Base-by-base conservation (phyloP, 2,113 vertebrate species). In the Corydoras sp. region DNA sequence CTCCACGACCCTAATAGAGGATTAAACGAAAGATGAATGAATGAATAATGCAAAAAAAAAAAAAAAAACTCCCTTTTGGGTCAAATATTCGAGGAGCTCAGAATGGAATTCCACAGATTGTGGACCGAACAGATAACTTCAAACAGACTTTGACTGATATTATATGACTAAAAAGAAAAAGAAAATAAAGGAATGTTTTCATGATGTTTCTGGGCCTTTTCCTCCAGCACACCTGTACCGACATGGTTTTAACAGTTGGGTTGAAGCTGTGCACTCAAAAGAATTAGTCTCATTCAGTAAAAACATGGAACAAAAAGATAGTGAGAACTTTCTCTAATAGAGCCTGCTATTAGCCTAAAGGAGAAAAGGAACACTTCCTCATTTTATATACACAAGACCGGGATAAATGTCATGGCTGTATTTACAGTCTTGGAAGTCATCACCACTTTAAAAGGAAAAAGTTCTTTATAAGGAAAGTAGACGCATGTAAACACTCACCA, bases 361-460 rank as follows among this genome's bases (percentile, higher is more conserved):
- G 76, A 79, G 83, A 81, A 79, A 78, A 78, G 75, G 83, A 82
- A 85, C 84, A 81, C 85, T 89, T 89, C 84, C 84, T 82, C 83
- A 80, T 87, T 88, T 88, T 92, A 85, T 92, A 92, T 93, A 93
- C 90, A 92, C 77, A 84, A 85, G 76, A 82, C 86, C 85, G 83
- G 85, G 90, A 88, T 80, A 85, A 86, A 91, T 83, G 85, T 88
- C 86, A 87, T 90, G 80, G 89, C 77, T 89, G 90, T 92, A 93
- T 93, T 94, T 93, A 93, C 89, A 90, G 82, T 85, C 80, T 85
- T 68, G 15, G 83, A 92, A 92, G 93, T 88, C 89, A 85, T 90
- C 83, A 83, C 85, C 91, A 85, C 92, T 92, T 92, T 92, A 93
- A 91, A 95, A 93, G 92, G 91, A 82, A 87, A 91, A 92, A 92